Evolutionary conservation across 2,797 vertebrate species (phyloP), one percentile per base, ranked within the genome.

Genomic region (Neostethus bicornis): DNA sequence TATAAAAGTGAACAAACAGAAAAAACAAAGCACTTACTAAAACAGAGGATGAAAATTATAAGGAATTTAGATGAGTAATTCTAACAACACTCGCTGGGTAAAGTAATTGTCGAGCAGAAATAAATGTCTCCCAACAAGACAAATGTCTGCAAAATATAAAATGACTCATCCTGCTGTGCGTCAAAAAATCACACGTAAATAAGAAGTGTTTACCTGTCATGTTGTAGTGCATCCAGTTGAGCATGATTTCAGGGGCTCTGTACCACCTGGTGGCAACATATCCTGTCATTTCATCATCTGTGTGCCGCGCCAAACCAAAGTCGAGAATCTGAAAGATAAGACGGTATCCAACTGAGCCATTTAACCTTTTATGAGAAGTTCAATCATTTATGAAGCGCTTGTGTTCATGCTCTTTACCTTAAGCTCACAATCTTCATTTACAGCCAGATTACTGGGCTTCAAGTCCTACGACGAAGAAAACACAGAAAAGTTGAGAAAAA

Each of bases 181-280:
- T 34, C 34, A 16, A 16, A 16, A n/a, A 7, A 8, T 34, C 35
- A 16, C 34, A 16, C 8, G 37, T 16, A 37, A 3, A 16, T 16
- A 6, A 23, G 1, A 23, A 23, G 25, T 21, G 24, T 20, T 6
- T 73, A 96, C 96, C 96, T 80, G 97, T 99, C 91, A 96, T 95
- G 90, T 98, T 98, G 90, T 98, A 99, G 87, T 99, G 97, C 97
- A 99, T 99, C 97, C 97, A 99, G 85, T 99, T 98, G 14, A 99
- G 92, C 96, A 99, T 99, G 87, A 99, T 98, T 87, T 99, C 97
- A 0, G 96, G 97, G 19, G 97, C 97, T 28, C 97, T 76, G 86
- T 99, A 99, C 97, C 97, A 99, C 34, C 96, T 89, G 0, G 97
- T 99, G 31, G 96, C 97, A 51, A 98, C 96, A 0, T 99, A 99